Evolutionary conservation across 2,113 vertebrate species (phyloP).

Genomic region (Panthera uncia): DNA sequence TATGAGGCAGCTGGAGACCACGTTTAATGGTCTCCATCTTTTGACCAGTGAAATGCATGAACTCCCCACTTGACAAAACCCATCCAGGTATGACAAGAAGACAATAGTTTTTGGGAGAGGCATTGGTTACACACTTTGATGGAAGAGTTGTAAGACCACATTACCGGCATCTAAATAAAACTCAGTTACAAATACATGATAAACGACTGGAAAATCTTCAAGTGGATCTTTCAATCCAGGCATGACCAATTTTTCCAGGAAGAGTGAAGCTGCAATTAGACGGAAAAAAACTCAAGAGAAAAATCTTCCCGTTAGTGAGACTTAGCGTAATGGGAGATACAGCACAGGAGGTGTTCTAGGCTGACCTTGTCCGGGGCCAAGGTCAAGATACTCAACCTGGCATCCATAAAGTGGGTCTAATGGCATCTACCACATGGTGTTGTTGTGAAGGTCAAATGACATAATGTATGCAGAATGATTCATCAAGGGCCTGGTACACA

Average conservation of each 20-base stretch:
- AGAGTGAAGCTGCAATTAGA: neutral
- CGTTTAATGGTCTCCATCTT: neutral
- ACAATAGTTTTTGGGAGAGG: neutral
- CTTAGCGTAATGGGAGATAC: neutral
- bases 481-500: neutral
- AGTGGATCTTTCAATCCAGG: neutral
- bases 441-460: neutral
- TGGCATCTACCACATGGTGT: accelerated
- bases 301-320: neutral
- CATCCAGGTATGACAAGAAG: neutral
- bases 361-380: neutral
- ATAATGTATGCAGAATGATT: accelerated
- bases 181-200: neutral
- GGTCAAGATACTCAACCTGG: neutral
- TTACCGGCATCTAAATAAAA: neutral
- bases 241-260: neutral
- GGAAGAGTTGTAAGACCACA: neutral
- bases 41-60: neutral
- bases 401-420: neutral
- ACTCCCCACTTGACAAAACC: neutral
- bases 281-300: neutral
- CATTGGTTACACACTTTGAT: neutral
- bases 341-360: neutral
- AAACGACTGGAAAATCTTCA: neutral
- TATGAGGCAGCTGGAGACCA: neutral